These are phyloP conservation scores for Salarias fasciatus DNA, from an alignment of 2,797 vertebrate genomes.

Conservation along the genomic window DNA sequence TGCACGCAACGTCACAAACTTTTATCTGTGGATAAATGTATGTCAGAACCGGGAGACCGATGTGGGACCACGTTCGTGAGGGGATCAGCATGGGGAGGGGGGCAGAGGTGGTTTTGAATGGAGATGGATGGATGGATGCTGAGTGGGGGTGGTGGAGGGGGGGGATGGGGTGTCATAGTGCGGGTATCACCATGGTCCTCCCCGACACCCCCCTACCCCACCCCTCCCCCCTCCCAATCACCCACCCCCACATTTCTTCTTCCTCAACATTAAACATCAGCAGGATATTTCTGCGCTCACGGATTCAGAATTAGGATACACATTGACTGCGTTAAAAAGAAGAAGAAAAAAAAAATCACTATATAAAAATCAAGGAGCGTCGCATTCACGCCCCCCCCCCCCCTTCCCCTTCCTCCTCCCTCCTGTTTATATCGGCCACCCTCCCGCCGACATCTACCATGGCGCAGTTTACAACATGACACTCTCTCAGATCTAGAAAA, in stretches of 20 bases:
- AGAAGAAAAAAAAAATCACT: slow-evolving; percentile 26
- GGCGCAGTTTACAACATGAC: slow-evolving; percentile 76
- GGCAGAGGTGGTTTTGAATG: slow-evolving; percentile 23
- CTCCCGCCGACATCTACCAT: slow-evolving; percentile 53
- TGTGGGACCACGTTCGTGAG: no score
- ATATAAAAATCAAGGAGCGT: no score
- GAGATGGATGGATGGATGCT: slow-evolving; percentile 1
- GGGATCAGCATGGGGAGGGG: background rate
- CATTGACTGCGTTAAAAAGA: slow-evolving; percentile 46
- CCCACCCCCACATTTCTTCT: no score
- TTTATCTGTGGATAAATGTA: no score
- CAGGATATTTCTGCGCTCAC: slow-evolving; percentile 20
- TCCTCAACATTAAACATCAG: no score
- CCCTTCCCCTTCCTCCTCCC: background rate
- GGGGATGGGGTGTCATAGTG: slow-evolving; percentile 57
- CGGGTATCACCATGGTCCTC: slow-evolving; percentile 77
- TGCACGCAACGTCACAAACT: no score
- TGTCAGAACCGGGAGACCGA: no score
- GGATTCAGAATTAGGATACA: slow-evolving; percentile 68
- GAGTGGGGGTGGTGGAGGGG: background rate
- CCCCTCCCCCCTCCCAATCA: slow-evolving; percentile 44
- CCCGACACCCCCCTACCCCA: slow-evolving; percentile 39
- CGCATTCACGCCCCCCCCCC: slow-evolving; percentile 24
- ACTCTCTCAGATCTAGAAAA: slow-evolving; percentile 13
- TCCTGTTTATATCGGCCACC: slow-evolving; percentile 53